Evolutionary conservation across 1,140 invertebrate species (phyloP).

Genomic region (Pseudachorutes palmiensis): DNA sequence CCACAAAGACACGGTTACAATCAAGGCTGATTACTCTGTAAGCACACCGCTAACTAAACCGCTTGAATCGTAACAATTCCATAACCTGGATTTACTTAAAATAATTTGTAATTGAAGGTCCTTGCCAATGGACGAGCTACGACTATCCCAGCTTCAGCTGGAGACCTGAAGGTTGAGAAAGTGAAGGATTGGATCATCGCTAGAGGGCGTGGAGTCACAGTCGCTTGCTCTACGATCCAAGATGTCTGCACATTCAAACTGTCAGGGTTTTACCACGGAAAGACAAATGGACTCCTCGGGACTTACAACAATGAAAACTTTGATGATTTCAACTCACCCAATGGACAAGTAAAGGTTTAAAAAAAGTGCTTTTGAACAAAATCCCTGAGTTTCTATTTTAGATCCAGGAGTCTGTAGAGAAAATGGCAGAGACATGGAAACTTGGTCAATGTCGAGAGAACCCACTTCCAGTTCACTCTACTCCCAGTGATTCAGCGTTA

Average conservation of each 20-base stretch:
- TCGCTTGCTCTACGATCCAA: constrained; percentile 42
- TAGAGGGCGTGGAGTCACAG: neutral
- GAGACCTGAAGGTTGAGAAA: constrained; percentile 18
- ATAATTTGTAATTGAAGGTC: neutral
- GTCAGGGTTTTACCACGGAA: constrained; percentile 72
- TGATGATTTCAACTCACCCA: constrained; percentile 54
- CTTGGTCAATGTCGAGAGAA: constrained; percentile 15
- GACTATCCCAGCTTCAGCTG: constrained; percentile 8
- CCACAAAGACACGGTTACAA: constrained; percentile 48
- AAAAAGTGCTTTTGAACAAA: neutral
- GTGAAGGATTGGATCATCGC: constrained; percentile 36
- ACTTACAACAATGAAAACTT: constrained; percentile 76
- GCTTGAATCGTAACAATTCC: neutral
- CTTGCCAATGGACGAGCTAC: neutral
- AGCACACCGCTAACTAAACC: neutral
- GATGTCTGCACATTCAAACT: constrained; percentile 58
- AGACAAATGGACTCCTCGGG: constrained; percentile 72
- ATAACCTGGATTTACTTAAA: neutral
- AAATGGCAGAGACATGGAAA: constrained; percentile 23
- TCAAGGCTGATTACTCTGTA: constrained; percentile 52
- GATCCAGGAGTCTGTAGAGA: neutral
- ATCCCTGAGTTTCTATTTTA: neutral
- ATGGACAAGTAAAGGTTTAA: constrained; percentile 16
- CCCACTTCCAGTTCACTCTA: neutral
- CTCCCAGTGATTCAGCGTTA: neutral